phyloP scores from a whole-genome alignment of 1,140 invertebrate species.

The Tetragonula clypearis region DNA sequence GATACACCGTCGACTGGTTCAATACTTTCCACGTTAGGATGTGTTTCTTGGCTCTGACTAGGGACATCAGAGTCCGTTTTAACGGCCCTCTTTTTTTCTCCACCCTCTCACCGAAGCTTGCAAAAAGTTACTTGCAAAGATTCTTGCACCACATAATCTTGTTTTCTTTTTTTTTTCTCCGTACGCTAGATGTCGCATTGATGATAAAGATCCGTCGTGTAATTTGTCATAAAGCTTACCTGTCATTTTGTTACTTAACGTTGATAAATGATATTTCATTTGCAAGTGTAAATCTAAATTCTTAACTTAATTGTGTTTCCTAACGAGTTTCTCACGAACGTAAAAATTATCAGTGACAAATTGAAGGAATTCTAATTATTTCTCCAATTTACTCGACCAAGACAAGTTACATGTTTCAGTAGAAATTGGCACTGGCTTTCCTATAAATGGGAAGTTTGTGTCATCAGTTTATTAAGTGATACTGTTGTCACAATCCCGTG shows the following conservation, averaged over 20 bases:
- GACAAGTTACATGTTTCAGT: not conserved
- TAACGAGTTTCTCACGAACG: not conserved
- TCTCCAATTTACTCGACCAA: not conserved
- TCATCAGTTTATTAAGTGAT: not conserved
- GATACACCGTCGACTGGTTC: constrained; percentile 9
- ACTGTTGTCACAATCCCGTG: not conserved
- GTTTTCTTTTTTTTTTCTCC: not conserved
- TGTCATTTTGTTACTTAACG: too few relatives aligned
- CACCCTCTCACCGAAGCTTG: not conserved
- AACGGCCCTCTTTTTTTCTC: constrained; percentile 2
- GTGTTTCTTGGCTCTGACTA: not conserved
- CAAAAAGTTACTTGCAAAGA: not conserved
- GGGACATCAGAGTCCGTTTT: not conserved
- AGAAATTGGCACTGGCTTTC: not conserved
- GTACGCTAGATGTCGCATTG: not conserved
- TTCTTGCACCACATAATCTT: not conserved
- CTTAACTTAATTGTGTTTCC: too few relatives aligned
- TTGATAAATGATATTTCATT: not conserved
- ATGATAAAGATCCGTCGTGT: too few relatives aligned
- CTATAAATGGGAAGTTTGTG: not conserved
- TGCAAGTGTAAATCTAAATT: too few relatives aligned
- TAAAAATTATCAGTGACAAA: not conserved
- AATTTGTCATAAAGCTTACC: too few relatives aligned
- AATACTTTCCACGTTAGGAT: constrained; percentile 35
- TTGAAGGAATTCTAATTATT: not conserved